Evolutionary conservation across 2,113 vertebrate genomes (phyloP).

Genomic region (Heterochromis multidens): DNA sequence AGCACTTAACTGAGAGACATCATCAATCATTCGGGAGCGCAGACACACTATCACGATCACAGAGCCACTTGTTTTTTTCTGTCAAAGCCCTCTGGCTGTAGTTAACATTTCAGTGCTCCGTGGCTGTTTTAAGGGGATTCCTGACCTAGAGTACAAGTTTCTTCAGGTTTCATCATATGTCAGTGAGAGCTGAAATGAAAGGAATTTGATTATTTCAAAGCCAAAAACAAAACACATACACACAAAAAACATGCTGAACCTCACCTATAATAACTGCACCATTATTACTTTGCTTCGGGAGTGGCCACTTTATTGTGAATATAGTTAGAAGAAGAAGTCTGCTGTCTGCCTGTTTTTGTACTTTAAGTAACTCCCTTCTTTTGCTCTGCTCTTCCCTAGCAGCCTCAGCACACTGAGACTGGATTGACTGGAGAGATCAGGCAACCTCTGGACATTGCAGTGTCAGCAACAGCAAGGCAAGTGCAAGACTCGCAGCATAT

Average conservation of each 20-base stretch:
- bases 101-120: background rate
- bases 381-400: slow-evolving; percentile 6
- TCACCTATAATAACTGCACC: background rate
- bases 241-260: background rate
- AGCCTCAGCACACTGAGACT: slow-evolving; percentile 13
- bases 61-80: background rate
- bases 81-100: background rate
- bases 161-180: background rate
- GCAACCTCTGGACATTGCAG: slow-evolving; percentile 43
- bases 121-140: background rate
- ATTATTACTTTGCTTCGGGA: slow-evolving; percentile 7
- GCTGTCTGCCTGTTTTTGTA: background rate
- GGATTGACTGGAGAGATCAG: slow-evolving; percentile 42
- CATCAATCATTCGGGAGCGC: background rate
- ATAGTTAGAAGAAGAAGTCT: background rate
- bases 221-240: background rate
- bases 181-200: background rate
- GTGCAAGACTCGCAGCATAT: slow-evolving; percentile 31
- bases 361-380: slow-evolving; percentile 14
- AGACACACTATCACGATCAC: background rate
- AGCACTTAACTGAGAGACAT: background rate
- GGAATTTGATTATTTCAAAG: background rate
- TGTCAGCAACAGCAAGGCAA: slow-evolving; percentile 53
- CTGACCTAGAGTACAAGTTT: background rate
- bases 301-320: background rate